Percentiles rank a stretch among this genome's conserved stretches.
Evolutionary conservation across 2,888 invertebrate genomes (phyloP).

Genomic region (Elaeidobius kamerunicus): DNA sequence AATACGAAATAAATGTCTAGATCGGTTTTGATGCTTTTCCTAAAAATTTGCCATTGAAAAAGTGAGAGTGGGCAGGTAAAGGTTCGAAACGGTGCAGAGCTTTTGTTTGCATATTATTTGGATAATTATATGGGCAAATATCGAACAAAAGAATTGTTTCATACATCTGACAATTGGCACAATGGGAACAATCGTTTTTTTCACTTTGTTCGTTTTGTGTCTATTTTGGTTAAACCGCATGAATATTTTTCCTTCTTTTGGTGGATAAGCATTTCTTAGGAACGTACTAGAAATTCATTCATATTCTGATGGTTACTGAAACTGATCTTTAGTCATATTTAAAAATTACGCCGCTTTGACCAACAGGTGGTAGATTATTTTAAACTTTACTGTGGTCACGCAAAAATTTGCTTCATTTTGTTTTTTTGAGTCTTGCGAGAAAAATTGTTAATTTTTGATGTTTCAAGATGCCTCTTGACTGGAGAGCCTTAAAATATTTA

Average conservation of each 20-base stretch:
- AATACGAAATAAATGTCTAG: constrained; percentile 47
- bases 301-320: no score
- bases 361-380: no score
- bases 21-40: constrained; percentile 46
- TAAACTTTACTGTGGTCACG: no score
- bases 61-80: constrained; percentile 44
- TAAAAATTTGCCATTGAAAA: constrained; percentile 41
- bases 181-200: constrained; percentile 23
- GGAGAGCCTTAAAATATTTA: no score
- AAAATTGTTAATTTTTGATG: no score
- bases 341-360: no score
- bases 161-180: constrained; percentile 30
- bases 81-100: constrained; percentile 18
- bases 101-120: constrained; percentile 38
- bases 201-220: constrained; percentile 16
- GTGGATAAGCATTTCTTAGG: background rate
- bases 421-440: no score
- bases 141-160: constrained; percentile 33
- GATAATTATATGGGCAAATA: constrained; percentile 40
- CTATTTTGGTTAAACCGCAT: constrained; percentile 7
- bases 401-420: no score
- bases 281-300: no score
- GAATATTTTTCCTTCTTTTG: background rate
- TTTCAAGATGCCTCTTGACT: no score
- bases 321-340: no score